Conservation (phyloP, 2,113 vertebrate species). For the Chitala chitala region DNA sequence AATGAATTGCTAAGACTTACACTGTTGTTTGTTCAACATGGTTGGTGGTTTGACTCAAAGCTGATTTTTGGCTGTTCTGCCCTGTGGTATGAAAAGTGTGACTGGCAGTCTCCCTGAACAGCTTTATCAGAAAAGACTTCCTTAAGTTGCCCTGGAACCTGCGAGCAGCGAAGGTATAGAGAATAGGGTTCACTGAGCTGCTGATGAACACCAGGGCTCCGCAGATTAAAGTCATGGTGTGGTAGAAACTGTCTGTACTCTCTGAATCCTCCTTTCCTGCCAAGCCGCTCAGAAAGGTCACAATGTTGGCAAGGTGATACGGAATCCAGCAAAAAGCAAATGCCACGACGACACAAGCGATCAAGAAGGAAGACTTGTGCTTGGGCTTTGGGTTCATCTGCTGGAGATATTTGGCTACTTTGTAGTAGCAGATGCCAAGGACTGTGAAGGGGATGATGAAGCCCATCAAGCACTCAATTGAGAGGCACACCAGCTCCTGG, state of each 20-base stretch:
- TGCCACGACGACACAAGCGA: constrained; percentile 42
- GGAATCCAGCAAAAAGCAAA: constrained; percentile 58
- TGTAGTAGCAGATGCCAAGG: constrained; percentile 43
- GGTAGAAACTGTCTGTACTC: not conserved
- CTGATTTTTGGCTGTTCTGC: constrained; percentile 13
- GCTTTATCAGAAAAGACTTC: constrained; percentile 37
- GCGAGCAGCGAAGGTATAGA: constrained; percentile 42
- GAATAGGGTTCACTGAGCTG: constrained; percentile 53
- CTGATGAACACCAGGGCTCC: constrained; percentile 54
- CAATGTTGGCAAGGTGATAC: constrained; percentile 46
- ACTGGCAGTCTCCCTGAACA: constrained; percentile 52
- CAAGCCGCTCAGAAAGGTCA: constrained; percentile 24
- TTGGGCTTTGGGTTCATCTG: constrained; percentile 42
- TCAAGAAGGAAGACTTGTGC: constrained; percentile 44
- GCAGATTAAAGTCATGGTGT: constrained; percentile 13
- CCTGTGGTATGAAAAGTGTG: constrained; percentile 32
- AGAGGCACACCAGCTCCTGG: constrained; percentile 28
- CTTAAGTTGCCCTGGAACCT: constrained; percentile 42
- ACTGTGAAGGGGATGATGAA: constrained; percentile 42
- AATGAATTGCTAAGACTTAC: not conserved
- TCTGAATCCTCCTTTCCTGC: not conserved
- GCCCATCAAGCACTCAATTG: constrained; percentile 36
- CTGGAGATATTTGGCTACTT: constrained; percentile 37
- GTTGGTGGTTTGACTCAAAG: too few species aligned
- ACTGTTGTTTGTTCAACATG: not conserved